These are phyloP conservation scores for Glossophaga mutica DNA, from an alignment of 2,797 vertebrate species.

Conservation along the genomic window DNA sequence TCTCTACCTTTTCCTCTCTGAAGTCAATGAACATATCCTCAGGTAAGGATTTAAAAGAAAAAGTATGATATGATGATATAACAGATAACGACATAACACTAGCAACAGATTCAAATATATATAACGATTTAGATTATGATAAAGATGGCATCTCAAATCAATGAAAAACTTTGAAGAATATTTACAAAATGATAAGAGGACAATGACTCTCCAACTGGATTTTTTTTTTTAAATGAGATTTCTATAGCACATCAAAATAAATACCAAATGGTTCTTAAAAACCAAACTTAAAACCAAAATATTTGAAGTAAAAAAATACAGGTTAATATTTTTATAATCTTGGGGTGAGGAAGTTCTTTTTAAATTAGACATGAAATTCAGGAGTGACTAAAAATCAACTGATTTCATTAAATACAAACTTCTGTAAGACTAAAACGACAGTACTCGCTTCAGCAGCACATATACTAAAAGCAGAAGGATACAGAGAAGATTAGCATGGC, in stretches of 20 bases:
- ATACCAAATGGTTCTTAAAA: neutral
- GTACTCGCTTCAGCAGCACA: neutral
- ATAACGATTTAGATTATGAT: neutral
- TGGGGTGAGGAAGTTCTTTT: neutral
- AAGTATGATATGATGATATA: neutral
- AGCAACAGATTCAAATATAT: neutral
- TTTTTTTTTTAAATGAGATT: neutral
- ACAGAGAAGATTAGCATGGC: neutral
- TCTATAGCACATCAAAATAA: neutral
- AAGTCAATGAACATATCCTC: neutral
- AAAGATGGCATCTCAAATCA: neutral
- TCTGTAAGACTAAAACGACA: neutral
- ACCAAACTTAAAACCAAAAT: neutral
- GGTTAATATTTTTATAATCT: neutral
- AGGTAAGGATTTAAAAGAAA: neutral
- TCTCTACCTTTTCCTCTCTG: neutral
- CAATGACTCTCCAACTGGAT: neutral
- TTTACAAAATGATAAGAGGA: neutral
- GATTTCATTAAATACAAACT: conserved; percentile 12
- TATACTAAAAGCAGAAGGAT: neutral
- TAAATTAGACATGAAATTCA: conserved; percentile 10
- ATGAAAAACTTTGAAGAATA: neutral
- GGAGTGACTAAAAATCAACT: neutral
- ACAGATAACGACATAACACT: neutral
- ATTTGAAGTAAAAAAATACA: neutral